These are phyloP conservation scores for Halisarca cf. caerulea DNA, from an alignment of 37 sponge, comb jelly and placozoan species.

Conservation along the genomic window DNA sequence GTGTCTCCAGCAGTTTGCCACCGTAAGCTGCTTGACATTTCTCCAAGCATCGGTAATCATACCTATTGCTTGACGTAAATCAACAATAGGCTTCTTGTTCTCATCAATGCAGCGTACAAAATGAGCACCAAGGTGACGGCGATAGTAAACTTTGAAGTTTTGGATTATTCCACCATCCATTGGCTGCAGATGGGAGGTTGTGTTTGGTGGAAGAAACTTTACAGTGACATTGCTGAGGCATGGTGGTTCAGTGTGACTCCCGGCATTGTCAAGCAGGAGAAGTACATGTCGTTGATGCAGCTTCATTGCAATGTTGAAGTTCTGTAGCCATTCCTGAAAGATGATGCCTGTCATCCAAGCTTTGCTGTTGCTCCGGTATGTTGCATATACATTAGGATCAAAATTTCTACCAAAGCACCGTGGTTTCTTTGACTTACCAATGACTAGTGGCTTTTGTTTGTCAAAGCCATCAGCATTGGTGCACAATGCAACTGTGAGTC, in stretches of 20 bases:
- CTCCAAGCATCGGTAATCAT: constrained; percentile 19
- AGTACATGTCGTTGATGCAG: not conserved
- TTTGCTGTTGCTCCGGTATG: constrained; percentile 4
- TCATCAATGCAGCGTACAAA: not conserved
- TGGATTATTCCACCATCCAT: constrained; percentile 12
- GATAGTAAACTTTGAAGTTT: constrained; percentile 16
- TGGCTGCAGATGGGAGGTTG: constrained; percentile 21
- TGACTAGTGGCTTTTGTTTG: constrained; percentile 27
- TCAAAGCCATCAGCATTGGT: constrained; percentile 16
- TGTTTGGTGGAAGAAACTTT: constrained; percentile 19
- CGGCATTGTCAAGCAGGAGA: constrained; percentile 19
- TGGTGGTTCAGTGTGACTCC: not conserved
- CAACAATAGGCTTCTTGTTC: not conserved
- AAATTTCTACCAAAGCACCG: constrained; percentile 15
- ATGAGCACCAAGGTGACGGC: not conserved
- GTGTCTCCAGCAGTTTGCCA: constrained; percentile 24
- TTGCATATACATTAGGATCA: not conserved
- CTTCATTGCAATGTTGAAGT: constrained; percentile 2
- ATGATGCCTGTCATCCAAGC: constrained; percentile 37
- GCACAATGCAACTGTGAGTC: constrained; percentile 23
- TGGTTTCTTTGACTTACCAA: constrained; percentile 16
- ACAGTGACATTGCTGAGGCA: not conserved
- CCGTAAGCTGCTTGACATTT: constrained; percentile 3
- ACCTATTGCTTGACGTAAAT: not conserved
- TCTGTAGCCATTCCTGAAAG: constrained; percentile 25